Base-by-base conservation (phyloP, 2,888 invertebrate genomes). In the Ophion ventricosus region DNA sequence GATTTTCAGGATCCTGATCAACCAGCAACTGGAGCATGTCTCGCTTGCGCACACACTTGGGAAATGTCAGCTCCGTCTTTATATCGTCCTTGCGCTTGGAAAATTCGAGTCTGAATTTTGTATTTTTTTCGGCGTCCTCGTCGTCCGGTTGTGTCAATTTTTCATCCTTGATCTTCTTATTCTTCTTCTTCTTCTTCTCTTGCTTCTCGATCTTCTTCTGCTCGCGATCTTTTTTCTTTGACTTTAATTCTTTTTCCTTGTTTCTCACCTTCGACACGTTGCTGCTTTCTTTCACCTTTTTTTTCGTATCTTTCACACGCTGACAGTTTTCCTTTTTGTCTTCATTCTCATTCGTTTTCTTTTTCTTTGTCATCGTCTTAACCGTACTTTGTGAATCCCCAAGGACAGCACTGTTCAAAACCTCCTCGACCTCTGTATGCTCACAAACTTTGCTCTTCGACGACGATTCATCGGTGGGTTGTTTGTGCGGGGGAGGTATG, bases 1-100 rank as follows among this genome's bases (percentile, higher is more conserved):
- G 95, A 87, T 94, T 93, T 90, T 95, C 94, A 0, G 76, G 26
- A 20, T 85, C 57, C 74, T 90, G 89, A 10, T 77, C 75, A 1
- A 63, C 23, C 43, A 98, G 92, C 59, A 96, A 96, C 80, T 92
- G 90, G 80, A 94, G 93, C 2, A 96, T 94, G 84, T 95, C 94
- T 82, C 94, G 93, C 80, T 89, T 81, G 35, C 94, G 87, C 85
- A 95, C 93, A 89, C 96, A 95, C 49, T 94, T 91, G 69, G 94
- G 92, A 92, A 94, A 95, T 56, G 82, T 85, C 8, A 84, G 82
- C 35, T 87, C 83, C 49, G 70, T 83, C 8, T 43, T 61, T 1
- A 23, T 63, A 43, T 56, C 80, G 25, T 80, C 83, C 25, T 85
- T 82, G 8, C 76, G 25, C 29, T 80, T 83, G 67, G 14, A 49